Evolutionary conservation across 2,113 vertebrate genomes (phyloP).

Genomic region (Gallinago jamesoni): DNA sequence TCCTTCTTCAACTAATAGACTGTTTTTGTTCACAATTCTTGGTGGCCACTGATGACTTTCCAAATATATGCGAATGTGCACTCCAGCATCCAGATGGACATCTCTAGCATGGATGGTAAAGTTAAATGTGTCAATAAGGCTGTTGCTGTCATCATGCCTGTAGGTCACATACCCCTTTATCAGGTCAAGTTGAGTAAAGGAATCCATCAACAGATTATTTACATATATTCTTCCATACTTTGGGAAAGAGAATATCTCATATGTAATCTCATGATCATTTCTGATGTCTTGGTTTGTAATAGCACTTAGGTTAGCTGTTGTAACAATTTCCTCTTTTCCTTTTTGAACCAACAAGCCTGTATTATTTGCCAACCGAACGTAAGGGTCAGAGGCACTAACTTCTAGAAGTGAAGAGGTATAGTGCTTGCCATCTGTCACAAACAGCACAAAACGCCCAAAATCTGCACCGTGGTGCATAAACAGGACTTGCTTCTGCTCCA

Average conservation of each 20-base stretch:
- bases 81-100: conserved; percentile 52
- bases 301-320: conserved; percentile 79
- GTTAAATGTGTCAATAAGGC: conserved; percentile 81
- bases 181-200: conserved; percentile 83
- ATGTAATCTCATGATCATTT: conserved; percentile 75
- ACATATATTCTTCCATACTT: conserved; percentile 79
- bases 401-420: conserved; percentile 84
- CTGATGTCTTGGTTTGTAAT: conserved; percentile 86
- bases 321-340: conserved; percentile 74
- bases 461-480: conserved; percentile 83
- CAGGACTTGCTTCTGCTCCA: conserved; percentile 81
- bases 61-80: conserved; percentile 80
- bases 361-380: conserved; percentile 79
- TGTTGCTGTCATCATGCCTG: conserved; percentile 78
- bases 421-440: conserved; percentile 89
- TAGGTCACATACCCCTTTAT: conserved; percentile 78
- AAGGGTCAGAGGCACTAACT: conserved; percentile 83
- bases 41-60: conserved; percentile 81
- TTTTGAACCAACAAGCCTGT: conserved; percentile 86
- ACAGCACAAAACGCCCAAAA: conserved; percentile 85
- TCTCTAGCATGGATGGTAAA: conserved; percentile 77
- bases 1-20: conserved; percentile 87
- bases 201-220: conserved; percentile 48
- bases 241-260: conserved; percentile 72
- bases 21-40: conserved; percentile 72